Evolutionary conservation across 2,888 invertebrate species (phyloP), one percentile per base, ranked within the genome.

Genomic region (Synergus gifuensis): DNA sequence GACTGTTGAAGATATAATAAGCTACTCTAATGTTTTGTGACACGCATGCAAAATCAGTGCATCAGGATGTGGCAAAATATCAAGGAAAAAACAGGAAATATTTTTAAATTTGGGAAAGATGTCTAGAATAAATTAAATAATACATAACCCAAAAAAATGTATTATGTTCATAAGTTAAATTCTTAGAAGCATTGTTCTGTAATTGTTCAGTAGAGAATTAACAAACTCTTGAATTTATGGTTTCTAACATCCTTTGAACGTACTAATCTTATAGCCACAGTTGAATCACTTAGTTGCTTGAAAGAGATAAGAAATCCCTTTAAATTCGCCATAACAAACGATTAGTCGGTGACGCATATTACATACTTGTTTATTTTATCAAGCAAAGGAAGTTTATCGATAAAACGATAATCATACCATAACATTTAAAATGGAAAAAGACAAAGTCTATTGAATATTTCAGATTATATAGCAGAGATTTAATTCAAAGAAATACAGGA

Each of bases 61-160:
- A 28, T 28, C 2, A n/a, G 67, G 67, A 69, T 69, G 67, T 44
- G 42, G 28, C 16, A 28, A 69, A 8, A 54, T 54, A n/a, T 54
- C n/a, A 28, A 5, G 46, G 28, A 69, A 22, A 12, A 67, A 12
- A 46, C 22, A 28, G 28, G 28, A 28, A 2, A 28, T 28, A 28
- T 28, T 28, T 28, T 3, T 28, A 28, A 28, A 3, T 28, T 28
- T 3, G 28, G 28, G 28, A 28, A 28, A 28, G 28, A 3, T 28
- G 28, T 28, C 28, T 28, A 3, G 28, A 28, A 28, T 28, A 28
- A 2, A 28, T 28, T 28, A 2, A 28, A 28, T 3, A 28, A 28
- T 22, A 22, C 22, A 22, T 28, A 28, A 28, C 3, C 3, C 28
- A 28, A 28, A 28, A 28, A 28, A 28, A 28, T 28, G 3, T 28